phyloP scores from a whole-genome alignment of 1,140 invertebrate species.

The Sipha flava region DNA sequence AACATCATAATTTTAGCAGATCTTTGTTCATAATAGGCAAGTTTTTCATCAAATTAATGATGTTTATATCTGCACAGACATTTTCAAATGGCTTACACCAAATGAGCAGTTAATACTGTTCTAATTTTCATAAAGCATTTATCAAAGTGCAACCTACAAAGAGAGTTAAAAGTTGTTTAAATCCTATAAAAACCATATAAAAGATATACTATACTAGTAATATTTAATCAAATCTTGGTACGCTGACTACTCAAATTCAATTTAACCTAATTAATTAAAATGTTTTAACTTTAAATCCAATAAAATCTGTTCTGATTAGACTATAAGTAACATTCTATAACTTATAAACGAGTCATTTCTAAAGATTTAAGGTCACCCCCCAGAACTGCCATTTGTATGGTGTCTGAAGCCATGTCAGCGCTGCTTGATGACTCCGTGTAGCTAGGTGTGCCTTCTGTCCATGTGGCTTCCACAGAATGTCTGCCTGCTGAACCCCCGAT shows the following conservation, averaged over 20 bases:
- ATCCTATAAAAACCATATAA: neutral
- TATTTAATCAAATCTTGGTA: neutral
- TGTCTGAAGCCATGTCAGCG: constrained; percentile 59
- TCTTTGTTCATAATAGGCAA: constrained; percentile 19
- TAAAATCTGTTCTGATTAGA: constrained; percentile 22
- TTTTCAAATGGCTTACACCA: neutral
- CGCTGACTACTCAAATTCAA: neutral
- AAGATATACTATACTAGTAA: neutral
- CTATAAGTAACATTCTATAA: constrained; percentile 7
- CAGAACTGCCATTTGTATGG: constrained; percentile 12
- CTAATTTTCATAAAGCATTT: neutral
- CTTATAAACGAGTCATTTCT: constrained; percentile 27
- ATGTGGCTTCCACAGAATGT: constrained; percentile 86
- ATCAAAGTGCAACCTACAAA: neutral
- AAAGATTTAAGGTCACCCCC: constrained; percentile 11
- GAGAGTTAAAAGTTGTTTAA: neutral
- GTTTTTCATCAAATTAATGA: constrained; percentile 21
- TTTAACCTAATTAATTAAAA: neutral
- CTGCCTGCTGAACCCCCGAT: constrained; percentile 53
- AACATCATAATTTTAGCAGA: constrained; percentile 3
- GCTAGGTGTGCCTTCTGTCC: constrained; percentile 94
- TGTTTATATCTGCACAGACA: neutral
- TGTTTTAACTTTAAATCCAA: neutral
- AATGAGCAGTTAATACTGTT: constrained; percentile 25
- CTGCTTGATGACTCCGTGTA: constrained; percentile 93